Conservation (phyloP, 2,113 vertebrate species). For the Phoenicopterus ruber region DNA sequence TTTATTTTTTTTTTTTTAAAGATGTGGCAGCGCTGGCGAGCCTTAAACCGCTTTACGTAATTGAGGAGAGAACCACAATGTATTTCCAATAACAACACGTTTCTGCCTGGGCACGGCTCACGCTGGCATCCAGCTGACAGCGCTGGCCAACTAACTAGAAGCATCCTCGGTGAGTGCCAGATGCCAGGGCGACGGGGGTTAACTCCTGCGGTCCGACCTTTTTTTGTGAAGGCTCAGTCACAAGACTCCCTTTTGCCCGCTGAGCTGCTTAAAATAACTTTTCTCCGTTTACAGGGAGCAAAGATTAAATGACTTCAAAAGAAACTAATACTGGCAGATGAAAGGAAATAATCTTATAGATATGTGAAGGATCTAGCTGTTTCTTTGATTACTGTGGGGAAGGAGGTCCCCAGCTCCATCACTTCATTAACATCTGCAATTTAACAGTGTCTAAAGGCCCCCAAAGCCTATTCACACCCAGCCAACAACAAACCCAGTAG, state of each 20-base stretch:
- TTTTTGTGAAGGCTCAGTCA: background rate
- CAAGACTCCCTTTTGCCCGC: constrained; percentile 30
- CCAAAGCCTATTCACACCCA: constrained; percentile 68
- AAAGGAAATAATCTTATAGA: constrained; percentile 76
- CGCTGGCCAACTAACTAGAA: background rate
- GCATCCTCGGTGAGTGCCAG: background rate
- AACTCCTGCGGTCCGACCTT: background rate
- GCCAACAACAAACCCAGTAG: constrained; percentile 68
- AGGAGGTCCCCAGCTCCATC: constrained; percentile 76
- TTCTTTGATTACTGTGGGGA: constrained; percentile 58
- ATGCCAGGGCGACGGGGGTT: background rate
- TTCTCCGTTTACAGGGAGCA: constrained; percentile 64
- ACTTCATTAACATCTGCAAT: constrained; percentile 81
- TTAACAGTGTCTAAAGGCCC: constrained; percentile 71
- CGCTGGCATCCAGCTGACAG: background rate
- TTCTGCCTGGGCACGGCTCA: background rate
- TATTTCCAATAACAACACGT: background rate
- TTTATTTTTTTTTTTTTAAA: background rate
- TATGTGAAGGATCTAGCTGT: constrained; percentile 75
- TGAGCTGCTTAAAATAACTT: constrained; percentile 72
- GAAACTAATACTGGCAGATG: constrained; percentile 64
- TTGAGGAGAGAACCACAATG: too few relatives aligned
- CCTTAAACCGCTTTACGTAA: background rate
- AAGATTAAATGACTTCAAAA: constrained; percentile 78
- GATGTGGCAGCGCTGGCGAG: background rate